Evolutionary conservation across 2,113 vertebrate genomes (phyloP).

Genomic region (Phalacrocorax pelagicus): DNA sequence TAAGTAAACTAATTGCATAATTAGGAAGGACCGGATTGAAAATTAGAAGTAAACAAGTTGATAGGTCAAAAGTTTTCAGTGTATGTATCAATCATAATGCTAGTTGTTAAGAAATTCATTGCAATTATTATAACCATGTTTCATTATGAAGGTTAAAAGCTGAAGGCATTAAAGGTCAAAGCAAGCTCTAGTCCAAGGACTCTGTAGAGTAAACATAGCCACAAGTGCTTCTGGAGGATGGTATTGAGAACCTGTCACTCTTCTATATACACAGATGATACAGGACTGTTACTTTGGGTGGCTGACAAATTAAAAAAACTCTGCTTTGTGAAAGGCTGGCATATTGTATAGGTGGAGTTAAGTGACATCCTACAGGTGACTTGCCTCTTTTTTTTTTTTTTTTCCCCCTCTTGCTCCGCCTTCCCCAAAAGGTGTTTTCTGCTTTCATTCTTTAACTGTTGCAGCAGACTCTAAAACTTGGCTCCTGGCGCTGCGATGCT

Average conservation of each 20-base stretch:
- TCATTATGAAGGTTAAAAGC: not conserved
- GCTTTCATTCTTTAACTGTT: not conserved
- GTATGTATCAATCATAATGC: not conserved
- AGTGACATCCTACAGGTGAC: not conserved
- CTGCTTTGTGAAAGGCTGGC: not conserved
- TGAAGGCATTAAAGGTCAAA: not conserved
- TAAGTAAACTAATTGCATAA: not conserved
- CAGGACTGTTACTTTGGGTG: not conserved
- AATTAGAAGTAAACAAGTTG: not conserved
- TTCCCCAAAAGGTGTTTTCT: not conserved
- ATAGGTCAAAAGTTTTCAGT: not conserved
- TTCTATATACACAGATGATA: accelerated
- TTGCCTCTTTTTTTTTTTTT: too few species aligned
- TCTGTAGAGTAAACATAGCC: not conserved
- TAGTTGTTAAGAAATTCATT: not conserved
- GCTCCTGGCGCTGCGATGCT: not conserved
- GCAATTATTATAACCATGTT: not conserved
- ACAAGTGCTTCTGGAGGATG: not conserved
- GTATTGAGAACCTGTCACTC: not conserved
- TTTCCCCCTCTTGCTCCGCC: too few species aligned
- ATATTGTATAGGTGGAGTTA: accelerated
- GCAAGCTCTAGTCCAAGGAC: not conserved
- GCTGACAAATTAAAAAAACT: not conserved
- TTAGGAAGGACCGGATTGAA: not conserved
- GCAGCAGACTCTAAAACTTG: not conserved